phyloP scores from a whole-genome alignment of 2,797 vertebrate species.

The Sebastes hubbsi region DNA sequence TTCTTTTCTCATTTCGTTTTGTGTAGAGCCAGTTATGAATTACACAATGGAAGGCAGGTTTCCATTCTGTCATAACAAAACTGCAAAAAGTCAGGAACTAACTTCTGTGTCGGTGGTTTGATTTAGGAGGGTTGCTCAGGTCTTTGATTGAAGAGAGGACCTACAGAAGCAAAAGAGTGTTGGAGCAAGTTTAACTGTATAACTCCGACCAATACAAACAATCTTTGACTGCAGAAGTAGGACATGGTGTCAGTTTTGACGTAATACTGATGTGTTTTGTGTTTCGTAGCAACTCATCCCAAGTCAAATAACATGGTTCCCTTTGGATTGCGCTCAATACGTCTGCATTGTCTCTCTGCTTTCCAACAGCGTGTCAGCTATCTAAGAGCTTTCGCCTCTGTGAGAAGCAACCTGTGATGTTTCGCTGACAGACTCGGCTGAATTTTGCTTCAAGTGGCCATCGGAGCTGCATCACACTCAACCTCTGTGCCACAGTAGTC shows the following conservation, averaged over 20 bases:
- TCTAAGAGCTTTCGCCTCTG: conserved; percentile 28
- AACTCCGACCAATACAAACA: conserved; percentile 26
- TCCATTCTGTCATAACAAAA: conserved; percentile 65
- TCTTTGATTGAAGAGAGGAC: conserved; percentile 30
- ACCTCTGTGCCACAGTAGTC: conserved; percentile 23
- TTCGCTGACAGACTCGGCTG: conserved; percentile 45
- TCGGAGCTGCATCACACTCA: conserved; percentile 34
- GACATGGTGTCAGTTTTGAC: conserved; percentile 45
- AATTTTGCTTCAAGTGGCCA: conserved; percentile 48
- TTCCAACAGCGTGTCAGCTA: conserved; percentile 41
- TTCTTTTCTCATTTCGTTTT: background rate
- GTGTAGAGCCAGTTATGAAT: conserved; percentile 32
- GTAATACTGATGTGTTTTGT: conserved; percentile 45
- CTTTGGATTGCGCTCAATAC: conserved; percentile 35
- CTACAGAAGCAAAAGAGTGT: conserved; percentile 19
- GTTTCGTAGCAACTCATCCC: conserved; percentile 65
- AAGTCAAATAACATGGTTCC: conserved; percentile 55
- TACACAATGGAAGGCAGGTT: conserved; percentile 49
- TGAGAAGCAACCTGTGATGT: conserved; percentile 32
- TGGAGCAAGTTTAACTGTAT: conserved; percentile 21
- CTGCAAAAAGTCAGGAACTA: conserved; percentile 45
- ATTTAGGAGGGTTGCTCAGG: conserved; percentile 39
- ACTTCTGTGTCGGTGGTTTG: conserved; percentile 45
- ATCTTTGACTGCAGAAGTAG: conserved; percentile 12
- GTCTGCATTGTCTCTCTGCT: conserved; percentile 46